Evolutionary conservation across 2,797 vertebrate species (phyloP), one percentile per base, ranked within the genome.

Genomic region (Hoplostethus atlanticus): DNA sequence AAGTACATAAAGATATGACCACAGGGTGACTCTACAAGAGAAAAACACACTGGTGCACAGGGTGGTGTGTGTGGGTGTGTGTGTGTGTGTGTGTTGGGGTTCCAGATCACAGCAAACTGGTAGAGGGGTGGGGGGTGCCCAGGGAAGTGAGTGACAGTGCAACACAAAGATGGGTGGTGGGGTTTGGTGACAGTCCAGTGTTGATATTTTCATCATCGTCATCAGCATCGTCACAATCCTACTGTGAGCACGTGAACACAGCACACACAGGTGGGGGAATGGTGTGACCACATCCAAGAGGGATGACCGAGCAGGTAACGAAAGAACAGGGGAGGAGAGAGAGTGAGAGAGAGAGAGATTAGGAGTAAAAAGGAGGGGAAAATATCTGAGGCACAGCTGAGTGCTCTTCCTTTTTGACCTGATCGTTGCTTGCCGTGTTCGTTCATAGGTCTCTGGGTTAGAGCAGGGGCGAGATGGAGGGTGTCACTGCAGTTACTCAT

Each of bases 21-120:
- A 67, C 56, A 68, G 42, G 7, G 89, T 85, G 89, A 81, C 54
- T 74, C 59, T 78, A 68, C 15, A 79, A 64, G 21, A 53, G 38
- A 65, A 74, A 42, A 52, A 85, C 79, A 87, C 76, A 87, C 60
- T 73, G 64, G 89, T 89, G 91, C 81, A 71, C 71, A 79, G 73
- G 64, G 73, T 38, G 63, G 60, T 64, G 71, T 75, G 72, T 73
- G 77, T 52, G 46, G 17, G 51, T 31, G 77, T 52, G 46, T 31
- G 51, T 31, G 51, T 65, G 65, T 64, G 75, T 70, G 62, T 62
- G 73, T 69, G 66, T 44, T 42, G 61, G 57, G 61, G 65, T 76
- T 64, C 52, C 62, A 80, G 56, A 75, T 75, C 69, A 79, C 59
- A 55, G 16, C 59, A 80, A 69, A 86, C 51, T 67, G 66, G 36